phyloP scores from a whole-genome alignment of 2,888 invertebrate species.

The Bombylius major region DNA sequence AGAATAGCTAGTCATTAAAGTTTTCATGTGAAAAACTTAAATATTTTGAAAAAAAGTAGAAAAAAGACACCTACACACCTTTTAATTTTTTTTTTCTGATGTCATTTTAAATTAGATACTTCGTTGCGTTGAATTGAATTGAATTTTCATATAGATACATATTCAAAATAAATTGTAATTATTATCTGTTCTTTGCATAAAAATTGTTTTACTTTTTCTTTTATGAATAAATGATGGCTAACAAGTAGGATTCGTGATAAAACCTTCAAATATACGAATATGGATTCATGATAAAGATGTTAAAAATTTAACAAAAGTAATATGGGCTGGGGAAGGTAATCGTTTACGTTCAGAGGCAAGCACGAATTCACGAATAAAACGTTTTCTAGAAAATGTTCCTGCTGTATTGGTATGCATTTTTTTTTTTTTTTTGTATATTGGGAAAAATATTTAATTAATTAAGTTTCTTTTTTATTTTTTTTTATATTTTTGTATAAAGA shows the following conservation, averaged over 20 bases:
- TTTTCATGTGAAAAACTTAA: too few relatives aligned
- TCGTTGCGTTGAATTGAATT: too few relatives aligned
- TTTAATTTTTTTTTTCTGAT: too few relatives aligned
- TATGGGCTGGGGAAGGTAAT: constrained; percentile 83
- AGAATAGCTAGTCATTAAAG: too few relatives aligned
- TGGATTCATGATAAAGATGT: constrained; percentile 92
- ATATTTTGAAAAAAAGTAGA: too few relatives aligned
- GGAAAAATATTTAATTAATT: neutral
- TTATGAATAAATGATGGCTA: too few relatives aligned
- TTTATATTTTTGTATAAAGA: constrained; percentile 38
- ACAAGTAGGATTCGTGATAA: constrained; percentile 58
- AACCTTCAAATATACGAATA: constrained; percentile 80
- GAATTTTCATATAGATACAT: too few relatives aligned
- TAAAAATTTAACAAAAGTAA: constrained; percentile 69
- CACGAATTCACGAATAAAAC: constrained; percentile 67
- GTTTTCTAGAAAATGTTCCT: constrained; percentile 86
- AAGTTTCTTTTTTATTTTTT: constrained; percentile 15
- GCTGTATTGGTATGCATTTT: constrained; percentile 62
- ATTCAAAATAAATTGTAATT: too few relatives aligned
- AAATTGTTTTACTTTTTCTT: too few relatives aligned
- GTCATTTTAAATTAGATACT: too few relatives aligned
- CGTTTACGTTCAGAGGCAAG: constrained; percentile 72
- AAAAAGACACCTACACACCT: too few relatives aligned
- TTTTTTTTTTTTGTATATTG: neutral
- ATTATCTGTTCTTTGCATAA: too few relatives aligned